phyloP scores from a whole-genome alignment of 2,113 vertebrate genomes.

The Odocoileus virginianus region DNA sequence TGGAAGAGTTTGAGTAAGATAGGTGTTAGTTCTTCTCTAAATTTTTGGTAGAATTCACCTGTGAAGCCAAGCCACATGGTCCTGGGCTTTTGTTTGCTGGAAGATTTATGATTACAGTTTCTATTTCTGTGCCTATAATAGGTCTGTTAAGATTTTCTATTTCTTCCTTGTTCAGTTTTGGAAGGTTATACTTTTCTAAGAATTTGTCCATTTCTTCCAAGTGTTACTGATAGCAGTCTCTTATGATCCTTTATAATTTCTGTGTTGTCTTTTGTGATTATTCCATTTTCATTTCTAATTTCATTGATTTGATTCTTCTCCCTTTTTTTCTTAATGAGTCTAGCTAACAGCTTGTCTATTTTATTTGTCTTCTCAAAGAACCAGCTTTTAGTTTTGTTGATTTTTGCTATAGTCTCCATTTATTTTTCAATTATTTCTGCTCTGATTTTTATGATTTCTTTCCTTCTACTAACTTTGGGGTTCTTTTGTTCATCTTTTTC shows the following conservation, averaged over 20 bases:
- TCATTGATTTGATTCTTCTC: neutral
- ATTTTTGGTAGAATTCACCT: neutral
- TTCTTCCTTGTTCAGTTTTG: neutral
- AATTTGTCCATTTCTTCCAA: neutral
- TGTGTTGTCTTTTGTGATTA: neutral
- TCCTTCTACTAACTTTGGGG: neutral
- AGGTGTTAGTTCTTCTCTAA: neutral
- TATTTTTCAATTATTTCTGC: neutral
- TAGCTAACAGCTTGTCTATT: neutral
- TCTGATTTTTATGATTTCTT: neutral
- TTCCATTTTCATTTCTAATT: neutral
- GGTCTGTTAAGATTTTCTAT: neutral
- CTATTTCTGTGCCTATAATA: neutral
- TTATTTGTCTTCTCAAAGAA: neutral
- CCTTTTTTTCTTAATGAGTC: neutral
- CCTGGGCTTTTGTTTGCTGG: neutral
- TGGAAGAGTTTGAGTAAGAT: neutral
- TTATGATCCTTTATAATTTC: neutral
- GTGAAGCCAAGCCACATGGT: neutral
- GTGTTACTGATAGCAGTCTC: neutral
- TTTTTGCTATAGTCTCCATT: neutral
- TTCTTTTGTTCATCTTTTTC: neutral
- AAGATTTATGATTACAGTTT: neutral
- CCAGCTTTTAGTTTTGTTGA: neutral
- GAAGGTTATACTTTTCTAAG: neutral